Evolutionary conservation across 2,888 invertebrate genomes (phyloP), one percentile per base, ranked within the genome.

Genomic region (Syrphus vitripennis): DNA sequence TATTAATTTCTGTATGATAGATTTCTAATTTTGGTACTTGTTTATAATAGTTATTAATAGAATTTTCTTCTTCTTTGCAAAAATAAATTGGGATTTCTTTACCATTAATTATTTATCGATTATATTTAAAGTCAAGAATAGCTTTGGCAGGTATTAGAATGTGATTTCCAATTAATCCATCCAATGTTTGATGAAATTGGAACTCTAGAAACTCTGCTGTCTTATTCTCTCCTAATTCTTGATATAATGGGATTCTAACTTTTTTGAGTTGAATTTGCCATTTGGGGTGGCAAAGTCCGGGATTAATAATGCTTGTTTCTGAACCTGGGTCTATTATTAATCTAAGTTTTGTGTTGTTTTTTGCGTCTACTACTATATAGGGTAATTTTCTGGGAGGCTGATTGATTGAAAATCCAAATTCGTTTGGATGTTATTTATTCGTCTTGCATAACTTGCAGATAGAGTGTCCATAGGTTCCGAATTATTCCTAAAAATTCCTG

Each of bases 201-300:
- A 48, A 34, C 45, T 65, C 75, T 5, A 75, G 31, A 29, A 75
- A 75, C 42, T 75, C 75, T 6, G 75, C 75, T 1, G 21, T 65
- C 55, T 65, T 75, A n/a, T 75, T 21, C 7, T 29, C 24, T 0
- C 55, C 31, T 10, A 75, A 65, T 65, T 65, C 65, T 21, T 29
- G 31, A 4, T 65, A 75, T 16, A 75, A 21, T 7, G 65, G 55
- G 1, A 75, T 75, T 55, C 31, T 75, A 2, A 65, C 65, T 65
- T 75, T 65, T 2, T 53, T 50, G 4, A 50, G 9, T n/a, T n/a
- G n/a, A n/a, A 16, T 61, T 7, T 12, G 26, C 26, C 48, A 50
- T 74, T 61, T 48, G 12, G 21, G 61, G 16, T 61, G 50, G 26
- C 72, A 61, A 21, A 48, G 10, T 21, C 21, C 21, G 3, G 48